These are phyloP conservation scores for Tetramorium alpestre DNA, from an alignment of 1,140 invertebrate species.

Conservation along the genomic window DNA sequence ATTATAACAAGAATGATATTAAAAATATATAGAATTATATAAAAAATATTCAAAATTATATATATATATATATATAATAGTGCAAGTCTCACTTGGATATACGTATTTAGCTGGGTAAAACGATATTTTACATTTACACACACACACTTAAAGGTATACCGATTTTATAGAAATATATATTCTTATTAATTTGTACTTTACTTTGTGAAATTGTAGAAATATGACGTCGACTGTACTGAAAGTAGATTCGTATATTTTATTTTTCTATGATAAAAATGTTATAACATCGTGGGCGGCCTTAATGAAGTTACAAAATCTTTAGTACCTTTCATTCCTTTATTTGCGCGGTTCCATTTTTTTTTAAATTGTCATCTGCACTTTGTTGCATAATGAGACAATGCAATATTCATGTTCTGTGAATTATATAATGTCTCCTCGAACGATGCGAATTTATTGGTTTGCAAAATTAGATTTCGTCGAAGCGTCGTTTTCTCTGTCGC, in stretches of 20 bases:
- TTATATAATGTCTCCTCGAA: not conserved
- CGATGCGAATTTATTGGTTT: not conserved
- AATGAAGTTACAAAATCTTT: conserved; percentile 38
- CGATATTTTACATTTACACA: conserved; percentile 18
- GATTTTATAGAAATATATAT: conserved; percentile 6
- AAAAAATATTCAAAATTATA: not conserved
- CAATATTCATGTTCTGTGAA: not conserved
- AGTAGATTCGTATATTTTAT: conserved; percentile 31
- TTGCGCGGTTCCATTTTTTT: not conserved
- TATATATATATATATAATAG: not conserved
- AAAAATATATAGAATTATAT: not conserved
- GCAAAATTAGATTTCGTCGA: conserved; percentile 2
- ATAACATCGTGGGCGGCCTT: not conserved
- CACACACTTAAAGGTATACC: not conserved
- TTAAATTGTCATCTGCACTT: not conserved
- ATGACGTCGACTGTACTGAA: conserved; percentile 4
- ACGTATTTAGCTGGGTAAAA: not conserved
- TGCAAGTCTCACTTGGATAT: not conserved
- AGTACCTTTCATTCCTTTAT: not conserved
- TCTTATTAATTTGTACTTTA: conserved; percentile 2
- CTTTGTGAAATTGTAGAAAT: conserved; percentile 13
- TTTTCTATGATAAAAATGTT: not conserved
- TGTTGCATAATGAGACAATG: not conserved
- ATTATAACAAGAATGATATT: not conserved
- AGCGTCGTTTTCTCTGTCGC: not conserved